Evolutionary conservation across 2,113 vertebrate species (phyloP).

Genomic region (Andinoacara biseriatus): DNA sequence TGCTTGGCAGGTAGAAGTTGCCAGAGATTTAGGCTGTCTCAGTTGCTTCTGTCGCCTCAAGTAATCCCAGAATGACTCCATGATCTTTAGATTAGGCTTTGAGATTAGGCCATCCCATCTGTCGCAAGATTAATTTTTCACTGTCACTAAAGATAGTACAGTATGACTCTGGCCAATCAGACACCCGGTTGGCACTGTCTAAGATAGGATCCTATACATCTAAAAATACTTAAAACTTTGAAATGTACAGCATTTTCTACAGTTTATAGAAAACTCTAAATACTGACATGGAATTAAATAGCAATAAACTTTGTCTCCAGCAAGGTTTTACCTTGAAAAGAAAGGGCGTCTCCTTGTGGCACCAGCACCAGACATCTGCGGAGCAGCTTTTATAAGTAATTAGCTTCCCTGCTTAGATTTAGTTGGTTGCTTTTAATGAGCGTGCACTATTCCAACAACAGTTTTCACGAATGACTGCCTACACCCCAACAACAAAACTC

Average conservation of each 20-base stretch:
- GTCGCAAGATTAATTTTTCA: background rate
- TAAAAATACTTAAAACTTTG: background rate
- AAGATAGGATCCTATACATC: background rate
- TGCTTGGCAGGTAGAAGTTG: background rate
- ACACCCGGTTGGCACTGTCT: background rate
- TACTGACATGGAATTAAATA: background rate
- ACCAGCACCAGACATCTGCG: constrained; percentile 60
- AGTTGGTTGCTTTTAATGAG: constrained; percentile 71
- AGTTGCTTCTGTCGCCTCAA: background rate
- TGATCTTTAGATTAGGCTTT: background rate
- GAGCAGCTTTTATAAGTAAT: constrained; percentile 73
- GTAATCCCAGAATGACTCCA: background rate
- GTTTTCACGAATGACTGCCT: constrained; percentile 62
- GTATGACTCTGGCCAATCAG: background rate
- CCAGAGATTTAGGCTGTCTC: background rate
- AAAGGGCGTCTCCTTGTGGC: constrained; percentile 47
- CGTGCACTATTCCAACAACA: constrained; percentile 52
- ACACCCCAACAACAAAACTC: constrained; percentile 48
- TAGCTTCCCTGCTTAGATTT: constrained; percentile 66
- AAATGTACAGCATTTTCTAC: background rate
- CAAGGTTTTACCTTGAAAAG: background rate
- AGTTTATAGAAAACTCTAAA: no score
- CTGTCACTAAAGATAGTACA: background rate
- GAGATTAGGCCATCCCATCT: background rate
- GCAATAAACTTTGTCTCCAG: background rate